Base-by-base conservation (phyloP, 2,797 vertebrate species). In the Sitta carolinensis region DNA sequence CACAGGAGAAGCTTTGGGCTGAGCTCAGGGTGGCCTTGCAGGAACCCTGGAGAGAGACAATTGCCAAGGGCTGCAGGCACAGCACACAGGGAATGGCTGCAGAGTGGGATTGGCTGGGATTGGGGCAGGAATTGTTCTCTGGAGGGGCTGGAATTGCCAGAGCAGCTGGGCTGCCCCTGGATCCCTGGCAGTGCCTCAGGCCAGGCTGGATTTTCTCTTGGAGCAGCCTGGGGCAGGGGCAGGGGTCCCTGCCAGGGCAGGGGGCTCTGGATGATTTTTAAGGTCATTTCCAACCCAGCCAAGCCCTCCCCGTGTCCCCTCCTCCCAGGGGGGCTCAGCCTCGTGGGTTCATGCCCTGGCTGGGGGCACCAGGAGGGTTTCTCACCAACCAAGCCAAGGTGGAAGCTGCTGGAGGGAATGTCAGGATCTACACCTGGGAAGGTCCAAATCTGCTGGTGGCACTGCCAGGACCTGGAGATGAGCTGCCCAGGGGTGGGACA, bases 261-360 rank as follows among this genome's bases (percentile, higher is more conserved):
- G 48, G 57, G 1, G 2, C 0, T 27, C 4, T 36, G 0, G 36
- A 10, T 36, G 36, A 36, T 36, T 36, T 36, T 36, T 36, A 36
- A 3, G 15, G 15, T 50, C 30, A 2, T 1, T 57, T 5, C 74
- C 74, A 63, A 6, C 7, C 40, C 66, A 32, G 7, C 50, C 42
- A 57, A 13, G 6, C 1, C 16, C 38, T 36, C 75, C 50, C 16
- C 42, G 5, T 0, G 2, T 4, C 55, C 36, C 34, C 21, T 62
- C 11, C 27, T 62, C 11, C 27, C 8, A 1, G 2, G 22, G 38
- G 26, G 38, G 26, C 62, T 58, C 18, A 55, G 51, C 54, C 52
- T 34, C 4, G 2, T 3, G 22, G 51, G 9, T 42, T 73, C 13
- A 5, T 12, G 36, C 51, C 75, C 61, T 80, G 43, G 25, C 7